These are phyloP conservation scores for Montipora foliosa DNA, from an alignment of 64 coral and sea anemone species.

Conservation along the genomic window DNA sequence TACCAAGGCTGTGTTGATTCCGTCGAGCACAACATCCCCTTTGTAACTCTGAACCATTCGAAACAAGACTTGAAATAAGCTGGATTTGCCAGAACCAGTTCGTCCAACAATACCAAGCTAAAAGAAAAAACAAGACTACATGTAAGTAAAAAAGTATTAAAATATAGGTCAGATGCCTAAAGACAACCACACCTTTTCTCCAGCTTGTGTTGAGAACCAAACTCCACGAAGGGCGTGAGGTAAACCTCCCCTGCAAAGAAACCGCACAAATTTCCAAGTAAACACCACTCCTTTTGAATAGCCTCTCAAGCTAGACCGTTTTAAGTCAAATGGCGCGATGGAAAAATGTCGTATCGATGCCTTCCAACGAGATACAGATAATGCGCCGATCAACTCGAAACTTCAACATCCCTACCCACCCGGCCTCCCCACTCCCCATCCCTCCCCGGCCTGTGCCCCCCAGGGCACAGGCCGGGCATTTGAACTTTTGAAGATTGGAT, in stretches of 20 bases:
- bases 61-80: conserved; percentile 92
- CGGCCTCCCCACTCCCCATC: no score
- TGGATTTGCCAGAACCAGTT: conserved; percentile 99
- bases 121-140: not conserved
- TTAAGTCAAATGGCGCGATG: no score
- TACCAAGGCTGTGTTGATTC: conserved; percentile 70
- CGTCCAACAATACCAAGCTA: conserved; percentile 98
- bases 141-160: no score
- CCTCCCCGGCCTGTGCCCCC: no score
- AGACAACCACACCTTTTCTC: conserved; percentile 76
- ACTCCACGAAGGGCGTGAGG: conserved; percentile 85
- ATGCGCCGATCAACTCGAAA: no score
- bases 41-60: conserved; percentile 71
- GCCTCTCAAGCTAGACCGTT: no score
- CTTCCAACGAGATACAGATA: no score
- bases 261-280: not conserved
- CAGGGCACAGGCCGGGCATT: no score
- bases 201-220: conserved; percentile 74
- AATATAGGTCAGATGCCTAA: not conserved
- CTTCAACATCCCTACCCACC: no score
- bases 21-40: conserved; percentile 83
- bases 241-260: conserved; percentile 66
- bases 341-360: no score
- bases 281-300: no score
- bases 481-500: no score